phyloP scores from a whole-genome alignment of 1,140 invertebrate genomes.

The Chionoecetes opilio region DNA sequence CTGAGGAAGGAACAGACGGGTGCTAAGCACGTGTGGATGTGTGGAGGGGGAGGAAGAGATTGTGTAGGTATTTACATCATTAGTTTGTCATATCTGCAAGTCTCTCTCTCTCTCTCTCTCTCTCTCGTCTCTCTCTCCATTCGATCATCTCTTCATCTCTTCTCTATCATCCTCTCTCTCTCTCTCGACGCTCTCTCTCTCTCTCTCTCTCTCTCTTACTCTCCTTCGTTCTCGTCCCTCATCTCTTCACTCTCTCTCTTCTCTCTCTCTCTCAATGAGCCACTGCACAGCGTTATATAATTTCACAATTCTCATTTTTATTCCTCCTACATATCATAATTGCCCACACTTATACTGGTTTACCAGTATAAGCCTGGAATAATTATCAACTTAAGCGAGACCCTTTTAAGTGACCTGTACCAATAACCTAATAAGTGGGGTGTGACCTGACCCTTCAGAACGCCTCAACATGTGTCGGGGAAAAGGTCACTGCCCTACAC shows the following conservation, averaged over 20 bases:
- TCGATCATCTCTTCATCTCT: too few relatives aligned
- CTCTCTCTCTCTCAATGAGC: too few relatives aligned
- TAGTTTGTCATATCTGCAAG: too few relatives aligned
- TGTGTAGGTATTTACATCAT: too few relatives aligned
- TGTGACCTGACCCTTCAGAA: neutral
- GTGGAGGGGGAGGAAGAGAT: too few relatives aligned
- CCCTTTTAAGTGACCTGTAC: neutral
- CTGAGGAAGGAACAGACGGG: neutral
- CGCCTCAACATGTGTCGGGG: neutral
- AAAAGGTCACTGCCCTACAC: constrained; percentile 5
- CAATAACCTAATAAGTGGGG: neutral
- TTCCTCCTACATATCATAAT: too few relatives aligned
- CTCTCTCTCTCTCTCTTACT: constrained; percentile 4
- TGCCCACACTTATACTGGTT: too few relatives aligned
- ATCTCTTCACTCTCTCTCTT: neutral
- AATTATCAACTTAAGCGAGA: too few relatives aligned
- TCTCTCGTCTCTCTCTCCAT: neutral
- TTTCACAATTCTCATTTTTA: too few relatives aligned
- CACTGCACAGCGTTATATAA: too few relatives aligned
- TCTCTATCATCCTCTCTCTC: neutral
- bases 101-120: neutral
- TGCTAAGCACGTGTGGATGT: neutral
- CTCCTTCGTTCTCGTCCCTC: neutral
- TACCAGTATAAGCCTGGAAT: too few relatives aligned
- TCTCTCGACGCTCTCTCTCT: neutral